Evolutionary conservation across 2,888 invertebrate species (phyloP).

Genomic region (Melanargia galathea): DNA sequence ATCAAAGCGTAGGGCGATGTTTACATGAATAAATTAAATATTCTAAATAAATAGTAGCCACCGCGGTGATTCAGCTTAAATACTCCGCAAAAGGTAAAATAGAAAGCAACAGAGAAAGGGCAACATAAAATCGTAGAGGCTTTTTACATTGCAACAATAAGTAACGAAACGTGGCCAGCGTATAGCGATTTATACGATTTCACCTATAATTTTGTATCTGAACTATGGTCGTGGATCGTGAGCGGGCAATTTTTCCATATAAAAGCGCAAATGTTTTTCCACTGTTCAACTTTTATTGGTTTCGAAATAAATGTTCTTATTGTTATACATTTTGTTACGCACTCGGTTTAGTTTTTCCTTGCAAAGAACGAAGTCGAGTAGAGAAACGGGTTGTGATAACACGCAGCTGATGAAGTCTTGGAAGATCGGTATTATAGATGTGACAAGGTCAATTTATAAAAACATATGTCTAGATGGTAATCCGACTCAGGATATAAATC

Average conservation of each 20-base stretch:
- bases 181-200: constrained; percentile 60
- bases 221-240: constrained; percentile 51
- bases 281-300: constrained; percentile 9
- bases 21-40: constrained; percentile 18
- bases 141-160: constrained; percentile 62
- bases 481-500: too few relatives aligned
- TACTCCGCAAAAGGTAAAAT: constrained; percentile 53
- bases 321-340: too few relatives aligned
- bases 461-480: too few relatives aligned
- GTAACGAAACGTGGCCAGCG: constrained; percentile 56
- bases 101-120: constrained; percentile 68
- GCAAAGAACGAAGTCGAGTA: too few relatives aligned
- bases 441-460: too few relatives aligned
- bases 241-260: constrained; percentile 21
- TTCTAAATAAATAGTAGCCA: constrained; percentile 33
- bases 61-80: constrained; percentile 34
- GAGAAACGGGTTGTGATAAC: too few relatives aligned
- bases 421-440: too few relatives aligned
- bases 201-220: constrained; percentile 61
- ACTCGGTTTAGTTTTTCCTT: too few relatives aligned
- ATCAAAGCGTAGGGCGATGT: background rate
- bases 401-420: too few relatives aligned
- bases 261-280: constrained; percentile 14
- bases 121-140: constrained; percentile 49
- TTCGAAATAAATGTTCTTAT: background rate